These are phyloP conservation scores for Dasysyrphus albostriatus DNA, from an alignment of 2,888 invertebrate genomes.

Conservation along the genomic window DNA sequence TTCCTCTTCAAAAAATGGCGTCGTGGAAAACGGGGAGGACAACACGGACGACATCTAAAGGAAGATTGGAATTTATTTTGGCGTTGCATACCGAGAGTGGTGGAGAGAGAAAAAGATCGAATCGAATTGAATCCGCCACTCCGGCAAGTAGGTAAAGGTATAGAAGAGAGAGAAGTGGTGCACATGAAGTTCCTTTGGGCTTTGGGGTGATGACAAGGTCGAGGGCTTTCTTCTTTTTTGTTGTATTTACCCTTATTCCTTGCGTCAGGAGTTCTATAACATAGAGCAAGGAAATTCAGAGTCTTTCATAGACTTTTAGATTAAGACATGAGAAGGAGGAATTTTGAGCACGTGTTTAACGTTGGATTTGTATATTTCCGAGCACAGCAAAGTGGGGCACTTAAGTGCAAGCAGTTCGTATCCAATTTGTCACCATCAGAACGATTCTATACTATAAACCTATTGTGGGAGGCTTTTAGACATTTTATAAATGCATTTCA, in stretches of 20 bases:
- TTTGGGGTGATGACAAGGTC: constrained; percentile 39
- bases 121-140: constrained; percentile 45
- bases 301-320: constrained; percentile 24
- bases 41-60: constrained; percentile 10
- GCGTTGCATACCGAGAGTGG: constrained; percentile 29
- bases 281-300: constrained; percentile 64
- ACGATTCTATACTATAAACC: constrained; percentile 18
- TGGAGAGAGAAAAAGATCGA: constrained; percentile 39
- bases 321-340: constrained; percentile 19
- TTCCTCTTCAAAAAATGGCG: constrained; percentile 42
- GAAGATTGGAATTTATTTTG: constrained; percentile 62
- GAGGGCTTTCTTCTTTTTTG: constrained; percentile 7
- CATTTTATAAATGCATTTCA: constrained; percentile 26
- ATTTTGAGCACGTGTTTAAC: constrained; percentile 27
- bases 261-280: constrained; percentile 11
- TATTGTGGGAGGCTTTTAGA: constrained; percentile 53
- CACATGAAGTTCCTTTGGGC: constrained; percentile 19
- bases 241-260: not conserved
- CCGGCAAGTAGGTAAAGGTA: not conserved
- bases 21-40: constrained; percentile 38
- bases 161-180: not conserved
- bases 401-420: constrained; percentile 68
- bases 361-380: constrained; percentile 57
- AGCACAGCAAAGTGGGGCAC: constrained; percentile 57
- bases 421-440: constrained; percentile 62